Evolutionary conservation across 2,797 vertebrate species (phyloP).

Genomic region (Lerista edwardsae): DNA sequence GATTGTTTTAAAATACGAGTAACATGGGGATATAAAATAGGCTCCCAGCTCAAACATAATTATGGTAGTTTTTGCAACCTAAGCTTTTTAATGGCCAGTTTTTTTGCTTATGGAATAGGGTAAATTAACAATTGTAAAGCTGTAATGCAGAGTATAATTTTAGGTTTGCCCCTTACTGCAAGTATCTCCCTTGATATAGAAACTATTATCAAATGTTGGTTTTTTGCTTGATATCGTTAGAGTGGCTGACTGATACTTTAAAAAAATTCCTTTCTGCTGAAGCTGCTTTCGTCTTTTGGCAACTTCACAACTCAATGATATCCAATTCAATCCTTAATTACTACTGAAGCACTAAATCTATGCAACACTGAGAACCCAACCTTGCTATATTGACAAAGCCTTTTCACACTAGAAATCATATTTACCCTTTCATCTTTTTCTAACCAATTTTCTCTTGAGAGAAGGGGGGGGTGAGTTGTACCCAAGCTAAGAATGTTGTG

Average conservation of each 20-base stretch:
- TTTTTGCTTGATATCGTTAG: not conserved
- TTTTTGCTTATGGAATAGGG: no score
- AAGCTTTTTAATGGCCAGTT: not conserved
- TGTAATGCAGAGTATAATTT: not conserved
- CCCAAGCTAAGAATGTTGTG: not conserved
- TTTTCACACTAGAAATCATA: not conserved
- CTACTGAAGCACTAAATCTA: not conserved
- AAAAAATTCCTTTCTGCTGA: not conserved
- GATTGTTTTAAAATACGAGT: not conserved
- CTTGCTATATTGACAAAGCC: not conserved
- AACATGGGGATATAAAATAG: not conserved
- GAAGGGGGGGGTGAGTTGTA: not conserved
- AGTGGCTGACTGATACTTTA: not conserved
- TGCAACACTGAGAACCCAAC: not conserved
- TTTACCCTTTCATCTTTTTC: not conserved
- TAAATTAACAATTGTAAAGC: not conserved
- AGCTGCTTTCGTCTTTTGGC: not conserved
- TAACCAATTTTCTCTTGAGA: not conserved
- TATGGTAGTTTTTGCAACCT: not conserved
- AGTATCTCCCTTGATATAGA: not conserved
- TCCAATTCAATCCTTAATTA: not conserved
- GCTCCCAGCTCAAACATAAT: not conserved
- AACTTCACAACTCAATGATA: not conserved
- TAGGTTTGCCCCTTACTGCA: not conserved
- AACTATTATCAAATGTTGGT: not conserved